Conservation (phyloP, 2,113 vertebrate genomes). For the Dasyprocta punctata region DNA sequence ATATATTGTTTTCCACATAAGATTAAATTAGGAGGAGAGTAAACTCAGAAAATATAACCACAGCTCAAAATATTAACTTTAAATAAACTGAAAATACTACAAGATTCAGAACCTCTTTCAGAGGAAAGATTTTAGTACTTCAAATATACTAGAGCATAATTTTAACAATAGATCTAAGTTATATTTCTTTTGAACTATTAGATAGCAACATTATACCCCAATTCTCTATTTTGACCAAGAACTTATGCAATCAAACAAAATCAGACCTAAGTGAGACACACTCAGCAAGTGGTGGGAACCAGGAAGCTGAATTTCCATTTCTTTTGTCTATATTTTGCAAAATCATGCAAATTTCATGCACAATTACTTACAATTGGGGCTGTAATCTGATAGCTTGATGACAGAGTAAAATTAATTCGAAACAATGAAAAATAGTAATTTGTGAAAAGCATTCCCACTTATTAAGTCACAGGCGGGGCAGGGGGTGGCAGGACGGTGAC, state of each 20-base stretch:
- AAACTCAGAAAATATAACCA: constrained; percentile 43
- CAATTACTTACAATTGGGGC: constrained; percentile 48
- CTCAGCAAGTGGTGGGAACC: constrained; percentile 51
- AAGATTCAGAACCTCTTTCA: constrained; percentile 23
- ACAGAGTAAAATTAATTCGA: constrained; percentile 71
- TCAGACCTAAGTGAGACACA: constrained; percentile 22
- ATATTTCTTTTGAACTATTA: constrained; percentile 65
- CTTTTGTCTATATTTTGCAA: constrained; percentile 61
- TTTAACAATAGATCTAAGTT: constrained; percentile 65
- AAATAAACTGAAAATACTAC: constrained; percentile 54
- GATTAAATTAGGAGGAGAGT: not conserved
- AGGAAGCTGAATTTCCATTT: constrained; percentile 63
- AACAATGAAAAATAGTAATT: constrained; percentile 71
- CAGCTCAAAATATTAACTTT: constrained; percentile 41
- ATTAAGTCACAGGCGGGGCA: constrained; percentile 31
- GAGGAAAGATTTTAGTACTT: constrained; percentile 53
- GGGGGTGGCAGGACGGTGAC: not conserved
- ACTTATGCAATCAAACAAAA: constrained; percentile 75
- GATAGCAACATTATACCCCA: constrained; percentile 31
- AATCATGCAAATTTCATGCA: constrained; percentile 73
- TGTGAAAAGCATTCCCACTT: constrained; percentile 39
- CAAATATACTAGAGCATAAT: constrained; percentile 54
- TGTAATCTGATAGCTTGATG: constrained; percentile 69
- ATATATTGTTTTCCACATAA: constrained; percentile 32
- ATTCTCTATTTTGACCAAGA: constrained; percentile 65